A percentile compares a stretch with the other conserved stretches of the same genome.
phyloP scores from a whole-genome alignment of 2,113 vertebrate species.

The Chloropsis hardwickii region DNA sequence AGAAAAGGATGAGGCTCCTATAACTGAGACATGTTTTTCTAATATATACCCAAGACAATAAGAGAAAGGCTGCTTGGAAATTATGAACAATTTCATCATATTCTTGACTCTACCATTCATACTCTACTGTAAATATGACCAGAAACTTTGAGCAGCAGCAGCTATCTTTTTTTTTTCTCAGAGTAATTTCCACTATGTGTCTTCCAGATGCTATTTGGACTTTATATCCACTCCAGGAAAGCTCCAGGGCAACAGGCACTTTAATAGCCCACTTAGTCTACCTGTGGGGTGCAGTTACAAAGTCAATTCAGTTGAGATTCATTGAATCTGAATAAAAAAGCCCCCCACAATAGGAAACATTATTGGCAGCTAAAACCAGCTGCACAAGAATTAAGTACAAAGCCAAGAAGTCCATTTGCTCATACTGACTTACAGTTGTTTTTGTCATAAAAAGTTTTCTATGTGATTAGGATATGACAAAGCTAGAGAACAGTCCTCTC shows the following conservation, averaged over 20 bases:
- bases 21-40: background rate
- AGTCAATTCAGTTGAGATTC: background rate
- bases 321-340: background rate
- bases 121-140: background rate
- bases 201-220: background rate
- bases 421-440: background rate
- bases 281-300: background rate
- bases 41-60: background rate
- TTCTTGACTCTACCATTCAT: background rate
- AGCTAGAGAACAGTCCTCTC: background rate
- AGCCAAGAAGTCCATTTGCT: background rate
- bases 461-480: background rate
- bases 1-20: background rate
- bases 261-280: background rate
- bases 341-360: background rate
- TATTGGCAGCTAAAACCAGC: background rate
- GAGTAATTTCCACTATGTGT: background rate
- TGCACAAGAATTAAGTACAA: background rate
- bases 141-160: background rate
- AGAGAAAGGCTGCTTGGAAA: background rate
- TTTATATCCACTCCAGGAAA: background rate
- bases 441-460: background rate
- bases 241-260: background rate
- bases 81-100: background rate
- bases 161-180: background rate